A percentile compares a stretch with the other conserved stretches of the same genome.
These are phyloP conservation scores for Thumatha senex DNA, from an alignment of 2,888 invertebrate genomes.

Conservation along the genomic window DNA sequence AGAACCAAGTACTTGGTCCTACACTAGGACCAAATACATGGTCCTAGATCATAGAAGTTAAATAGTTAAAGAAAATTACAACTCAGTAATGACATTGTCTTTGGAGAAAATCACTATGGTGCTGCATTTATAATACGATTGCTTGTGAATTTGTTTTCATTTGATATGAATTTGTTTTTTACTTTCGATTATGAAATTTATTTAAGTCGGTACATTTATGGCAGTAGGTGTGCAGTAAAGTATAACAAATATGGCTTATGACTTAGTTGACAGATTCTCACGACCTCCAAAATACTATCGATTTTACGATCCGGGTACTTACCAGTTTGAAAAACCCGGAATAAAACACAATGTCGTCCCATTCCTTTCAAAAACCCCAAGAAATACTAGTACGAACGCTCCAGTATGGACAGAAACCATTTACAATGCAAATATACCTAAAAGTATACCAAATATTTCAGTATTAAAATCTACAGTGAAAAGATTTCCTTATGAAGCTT, in stretches of 20 bases:
- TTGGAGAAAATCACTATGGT: no score
- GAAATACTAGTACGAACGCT: conserved; percentile 35
- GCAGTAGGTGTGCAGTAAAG: no score
- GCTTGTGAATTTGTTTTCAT: background rate
- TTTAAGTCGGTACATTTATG: background rate
- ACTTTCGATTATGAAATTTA: background rate
- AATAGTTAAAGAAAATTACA: no score
- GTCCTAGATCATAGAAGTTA: no score
- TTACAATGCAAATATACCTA: conserved; percentile 39
- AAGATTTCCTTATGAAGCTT: conserved; percentile 63
- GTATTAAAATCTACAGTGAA: conserved; percentile 57
- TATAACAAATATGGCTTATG: conserved; percentile 54
- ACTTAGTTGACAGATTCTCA: conserved; percentile 51
- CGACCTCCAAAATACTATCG: conserved; percentile 41
- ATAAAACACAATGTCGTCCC: conserved; percentile 46
- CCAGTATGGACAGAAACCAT: conserved; percentile 61
- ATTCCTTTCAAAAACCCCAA: conserved; percentile 57
- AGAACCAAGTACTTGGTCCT: no score
- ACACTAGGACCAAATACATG: no score
- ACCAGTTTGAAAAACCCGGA: conserved; percentile 41
- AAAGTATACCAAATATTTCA: conserved; percentile 57
- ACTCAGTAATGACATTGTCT: no score
- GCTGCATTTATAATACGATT: background rate
- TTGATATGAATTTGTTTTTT: background rate
- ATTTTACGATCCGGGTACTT: conserved; percentile 65